These are phyloP conservation scores for Pipistrellus pygmaeus DNA, from an alignment of 2,797 vertebrate species.

Conservation along the genomic window DNA sequence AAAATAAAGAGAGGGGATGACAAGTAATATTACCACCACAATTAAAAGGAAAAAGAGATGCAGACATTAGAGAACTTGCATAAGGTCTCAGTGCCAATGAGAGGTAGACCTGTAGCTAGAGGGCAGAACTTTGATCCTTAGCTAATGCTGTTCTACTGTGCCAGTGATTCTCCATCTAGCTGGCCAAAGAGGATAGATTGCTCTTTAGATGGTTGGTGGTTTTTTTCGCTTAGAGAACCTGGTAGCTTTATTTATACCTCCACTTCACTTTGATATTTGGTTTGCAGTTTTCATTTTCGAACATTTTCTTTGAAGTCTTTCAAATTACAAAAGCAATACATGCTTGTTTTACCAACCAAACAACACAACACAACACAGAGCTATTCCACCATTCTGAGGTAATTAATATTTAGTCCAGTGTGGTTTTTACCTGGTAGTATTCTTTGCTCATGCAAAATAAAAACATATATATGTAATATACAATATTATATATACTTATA, in stretches of 20 bases:
- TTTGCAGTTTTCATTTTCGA: neutral
- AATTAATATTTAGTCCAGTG: neutral
- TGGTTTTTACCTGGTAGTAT: neutral
- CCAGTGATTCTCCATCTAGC: neutral
- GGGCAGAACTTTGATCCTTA: neutral
- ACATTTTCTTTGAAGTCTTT: slow-evolving; percentile 28
- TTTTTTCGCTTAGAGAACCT: neutral
- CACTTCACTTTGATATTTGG: neutral
- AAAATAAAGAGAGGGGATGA: neutral
- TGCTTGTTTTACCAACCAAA: slow-evolving; percentile 17
- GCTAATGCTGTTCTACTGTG: neutral
- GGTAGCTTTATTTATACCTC: neutral
- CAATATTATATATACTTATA: neutral
- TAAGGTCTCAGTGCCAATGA: neutral
- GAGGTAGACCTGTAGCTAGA: neutral
- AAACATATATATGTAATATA: neutral
- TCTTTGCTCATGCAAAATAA: slow-evolving; percentile 19
- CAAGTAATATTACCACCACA: neutral
- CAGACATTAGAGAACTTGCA: neutral
- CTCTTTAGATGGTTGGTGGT: neutral
- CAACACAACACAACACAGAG: neutral
- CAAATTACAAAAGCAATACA: neutral
- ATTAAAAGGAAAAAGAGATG: neutral
- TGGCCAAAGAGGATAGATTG: neutral
- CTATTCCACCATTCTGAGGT: neutral